Conservation (phyloP, 2,113 vertebrate genomes). For the Trichechus manatus region DNA sequence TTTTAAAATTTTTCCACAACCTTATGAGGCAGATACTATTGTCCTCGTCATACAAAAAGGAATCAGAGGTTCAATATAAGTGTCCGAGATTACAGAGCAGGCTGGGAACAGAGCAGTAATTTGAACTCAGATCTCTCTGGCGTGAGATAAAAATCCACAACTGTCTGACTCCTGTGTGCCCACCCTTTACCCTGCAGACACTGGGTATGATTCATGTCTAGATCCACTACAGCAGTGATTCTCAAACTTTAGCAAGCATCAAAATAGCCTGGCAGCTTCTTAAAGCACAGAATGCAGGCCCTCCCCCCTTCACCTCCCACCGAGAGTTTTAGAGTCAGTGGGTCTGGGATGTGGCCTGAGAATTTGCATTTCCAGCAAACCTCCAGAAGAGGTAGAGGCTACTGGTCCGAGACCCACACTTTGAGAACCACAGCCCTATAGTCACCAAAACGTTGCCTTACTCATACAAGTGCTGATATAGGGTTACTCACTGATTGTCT, state of each 20-base stretch:
- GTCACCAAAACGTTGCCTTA: neutral
- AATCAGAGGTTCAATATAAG: neutral
- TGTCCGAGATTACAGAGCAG: neutral
- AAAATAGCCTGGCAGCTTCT: neutral
- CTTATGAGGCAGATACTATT: neutral
- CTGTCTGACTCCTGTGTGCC: neutral
- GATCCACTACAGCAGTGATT: neutral
- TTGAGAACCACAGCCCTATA: neutral
- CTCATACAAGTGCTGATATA: neutral
- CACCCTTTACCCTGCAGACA: neutral
- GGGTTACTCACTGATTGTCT: neutral
- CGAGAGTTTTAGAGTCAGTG: neutral
- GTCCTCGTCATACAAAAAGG: neutral
- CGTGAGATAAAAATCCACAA: neutral
- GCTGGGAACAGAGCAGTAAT: neutral
- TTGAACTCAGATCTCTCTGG: neutral
- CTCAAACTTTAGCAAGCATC: neutral
- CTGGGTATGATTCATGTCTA: neutral
- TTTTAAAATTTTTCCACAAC: neutral
- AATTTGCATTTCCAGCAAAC: neutral
- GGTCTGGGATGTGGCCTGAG: neutral
- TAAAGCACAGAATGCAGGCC: neutral
- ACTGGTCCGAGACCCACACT: neutral
- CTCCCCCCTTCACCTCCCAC: too few relatives aligned
- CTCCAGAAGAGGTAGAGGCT: neutral